Evolutionary conservation across 2,888 invertebrate genomes (phyloP).

Genomic region (Agrochola lychnidis): DNA sequence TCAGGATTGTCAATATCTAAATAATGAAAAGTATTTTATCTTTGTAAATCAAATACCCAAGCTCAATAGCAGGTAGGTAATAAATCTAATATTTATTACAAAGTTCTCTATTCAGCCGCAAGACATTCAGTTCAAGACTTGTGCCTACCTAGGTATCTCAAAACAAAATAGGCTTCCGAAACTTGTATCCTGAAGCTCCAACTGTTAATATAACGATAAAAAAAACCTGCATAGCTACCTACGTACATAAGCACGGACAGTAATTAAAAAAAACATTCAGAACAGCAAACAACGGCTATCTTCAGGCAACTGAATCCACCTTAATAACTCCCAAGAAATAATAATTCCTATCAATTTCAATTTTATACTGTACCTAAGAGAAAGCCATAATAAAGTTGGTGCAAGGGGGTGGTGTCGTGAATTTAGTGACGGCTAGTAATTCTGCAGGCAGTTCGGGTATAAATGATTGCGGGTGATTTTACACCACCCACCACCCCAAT

Average conservation of each 20-base stretch:
- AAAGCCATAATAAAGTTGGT: conserved; percentile 68
- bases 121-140: neutral
- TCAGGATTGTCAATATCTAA: neutral
- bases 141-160: no score
- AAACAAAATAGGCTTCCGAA: neutral
- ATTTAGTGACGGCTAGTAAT: conserved; percentile 89
- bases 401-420: conserved; percentile 73
- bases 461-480: conserved; percentile 91
- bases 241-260: neutral
- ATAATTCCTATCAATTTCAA: conserved; percentile 65
- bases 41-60: neutral
- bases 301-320: conserved; percentile 17
- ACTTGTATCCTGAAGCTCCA: neutral
- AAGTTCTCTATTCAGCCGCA: neutral
- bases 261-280: conserved; percentile 11
- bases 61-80: neutral
- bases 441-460: conserved; percentile 90
- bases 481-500: conserved; percentile 84
- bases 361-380: conserved; percentile 62
- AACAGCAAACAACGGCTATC: conserved; percentile 16
- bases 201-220: neutral
- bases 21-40: neutral
- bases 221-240: neutral
- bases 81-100: neutral
- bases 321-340: conserved; percentile 31